These are phyloP conservation scores for Chymomyza fuscimana DNA, from an alignment of 2,888 invertebrate genomes.

Conservation along the genomic window DNA sequence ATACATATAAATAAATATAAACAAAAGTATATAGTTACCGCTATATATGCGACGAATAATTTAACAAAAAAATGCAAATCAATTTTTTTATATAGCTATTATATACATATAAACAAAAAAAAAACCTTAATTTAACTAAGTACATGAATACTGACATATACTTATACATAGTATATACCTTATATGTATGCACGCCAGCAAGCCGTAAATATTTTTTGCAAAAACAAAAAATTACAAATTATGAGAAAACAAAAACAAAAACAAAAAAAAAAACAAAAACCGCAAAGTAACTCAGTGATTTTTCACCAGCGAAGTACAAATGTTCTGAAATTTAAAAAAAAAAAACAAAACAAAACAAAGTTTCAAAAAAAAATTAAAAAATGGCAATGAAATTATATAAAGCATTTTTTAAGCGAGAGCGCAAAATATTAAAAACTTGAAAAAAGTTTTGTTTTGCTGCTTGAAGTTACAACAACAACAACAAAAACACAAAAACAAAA, in stretches of 20 bases:
- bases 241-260: conserved; percentile 37
- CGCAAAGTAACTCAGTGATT: conserved; percentile 79
- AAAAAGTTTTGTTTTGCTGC: conserved; percentile 37
- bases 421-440: conserved; percentile 26
- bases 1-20: conserved; percentile 34
- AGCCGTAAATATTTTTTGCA: conserved; percentile 2
- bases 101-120: conserved; percentile 32
- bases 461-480: conserved; percentile 3
- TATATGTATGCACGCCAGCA: conserved; percentile 7
- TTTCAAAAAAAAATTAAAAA: conserved; percentile 5
- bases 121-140: conserved; percentile 19
- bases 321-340: conserved; percentile 63
- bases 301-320: conserved; percentile 81
- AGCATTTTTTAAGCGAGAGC: conserved; percentile 22
- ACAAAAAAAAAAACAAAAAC: conserved; percentile 44
- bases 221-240: no score
- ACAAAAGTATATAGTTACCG: conserved; percentile 11
- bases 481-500: conserved; percentile 8
- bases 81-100: conserved; percentile 42
- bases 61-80: conserved; percentile 33
- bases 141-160: conserved; percentile 26
- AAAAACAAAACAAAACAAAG: conserved; percentile 34
- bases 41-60: conserved; percentile 29
- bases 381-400: conserved; percentile 28
- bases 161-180: conserved; percentile 15